Base-by-base conservation (phyloP, 2,113 vertebrate species). In the Shinisaurus crocodilurus region DNA sequence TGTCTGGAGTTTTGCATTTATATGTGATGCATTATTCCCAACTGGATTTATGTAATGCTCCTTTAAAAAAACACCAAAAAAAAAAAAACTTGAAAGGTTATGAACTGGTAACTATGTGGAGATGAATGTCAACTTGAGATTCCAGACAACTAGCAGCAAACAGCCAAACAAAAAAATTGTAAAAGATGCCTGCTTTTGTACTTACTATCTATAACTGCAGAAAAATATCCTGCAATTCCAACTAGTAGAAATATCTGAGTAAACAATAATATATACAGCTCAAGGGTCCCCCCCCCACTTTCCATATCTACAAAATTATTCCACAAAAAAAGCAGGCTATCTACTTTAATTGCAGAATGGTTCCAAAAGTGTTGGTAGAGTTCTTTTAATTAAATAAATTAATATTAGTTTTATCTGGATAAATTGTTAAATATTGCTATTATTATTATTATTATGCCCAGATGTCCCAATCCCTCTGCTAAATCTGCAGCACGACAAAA, bases 141-240 rank as follows among this genome's bases (percentile, higher is more conserved):
- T 99, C 98, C 98, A 98, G 97, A 98, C 97, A 97, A 97, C 97
- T 98, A 99, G 98, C 98, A 99, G 98, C 98, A 98, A 98, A 98
- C 92, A 98, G 96, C 96, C 96, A 95, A 95, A 96, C 40, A 69
- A 85, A 77, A 96, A 84, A 92, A 69, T 89, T 82, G 74, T 90
- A 88, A 93, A 92, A 96, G 94, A 96, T 0, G n/a, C 89, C 95
- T 97, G 96, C 96, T 96, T 96, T 96, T 95, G 94, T 91, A 94
- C 94, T 96, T 94, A 96, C 94, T 93, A 90, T 89, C 94, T 92
- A 95, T 95, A 89, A 93, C 82, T 89, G 93, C 91, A 92, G 93
- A 95, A 91, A 69, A 86, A 67, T 92, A 94, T 94, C 92, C 94
- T 93, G 95, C 95, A 88, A 97, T 96, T 93, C 93, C 96, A 96